Percentiles rank a stretch among this genome's conserved stretches.
Evolutionary conservation across 2,113 vertebrate species (phyloP).

Genomic region (Psophia crepitans): DNA sequence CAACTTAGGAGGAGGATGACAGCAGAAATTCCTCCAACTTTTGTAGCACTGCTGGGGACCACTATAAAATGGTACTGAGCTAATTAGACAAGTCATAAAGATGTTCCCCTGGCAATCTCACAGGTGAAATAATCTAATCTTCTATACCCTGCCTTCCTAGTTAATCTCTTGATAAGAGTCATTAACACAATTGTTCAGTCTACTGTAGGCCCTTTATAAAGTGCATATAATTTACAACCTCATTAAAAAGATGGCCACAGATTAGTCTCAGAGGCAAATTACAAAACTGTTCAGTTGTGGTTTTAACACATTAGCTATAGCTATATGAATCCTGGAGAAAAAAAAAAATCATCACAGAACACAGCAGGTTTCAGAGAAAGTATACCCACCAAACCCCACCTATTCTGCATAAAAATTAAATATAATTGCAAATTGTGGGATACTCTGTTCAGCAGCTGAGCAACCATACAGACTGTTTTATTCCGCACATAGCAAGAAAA

Average conservation of each 20-base stretch:
- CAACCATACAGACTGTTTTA: neutral
- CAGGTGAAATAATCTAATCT: slow-evolving; percentile 40
- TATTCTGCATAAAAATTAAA: neutral
- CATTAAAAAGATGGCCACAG: slow-evolving; percentile 44
- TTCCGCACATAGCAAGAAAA: neutral
- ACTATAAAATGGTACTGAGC: neutral
- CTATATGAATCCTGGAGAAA: neutral
- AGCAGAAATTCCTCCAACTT: neutral
- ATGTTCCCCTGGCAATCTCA: neutral
- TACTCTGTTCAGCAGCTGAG: neutral
- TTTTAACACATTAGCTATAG: neutral
- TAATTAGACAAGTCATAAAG: slow-evolving; percentile 22
- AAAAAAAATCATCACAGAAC: neutral
- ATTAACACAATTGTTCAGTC: slow-evolving; percentile 55
- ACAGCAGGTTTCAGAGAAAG: neutral
- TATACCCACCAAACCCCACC: neutral
- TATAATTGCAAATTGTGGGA: neutral
- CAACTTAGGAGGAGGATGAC: neutral
- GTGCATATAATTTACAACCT: slow-evolving; percentile 52
- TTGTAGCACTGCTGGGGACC: neutral
- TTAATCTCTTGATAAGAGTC: slow-evolving; percentile 52
- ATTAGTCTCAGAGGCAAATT: slow-evolving; percentile 34
- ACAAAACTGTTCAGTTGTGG: neutral
- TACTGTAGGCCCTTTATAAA: slow-evolving; percentile 31
- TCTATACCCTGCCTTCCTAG: neutral